These are phyloP conservation scores for Myotis planiceps DNA, from an alignment of 2,797 vertebrate genomes.

Conservation along the genomic window DNA sequence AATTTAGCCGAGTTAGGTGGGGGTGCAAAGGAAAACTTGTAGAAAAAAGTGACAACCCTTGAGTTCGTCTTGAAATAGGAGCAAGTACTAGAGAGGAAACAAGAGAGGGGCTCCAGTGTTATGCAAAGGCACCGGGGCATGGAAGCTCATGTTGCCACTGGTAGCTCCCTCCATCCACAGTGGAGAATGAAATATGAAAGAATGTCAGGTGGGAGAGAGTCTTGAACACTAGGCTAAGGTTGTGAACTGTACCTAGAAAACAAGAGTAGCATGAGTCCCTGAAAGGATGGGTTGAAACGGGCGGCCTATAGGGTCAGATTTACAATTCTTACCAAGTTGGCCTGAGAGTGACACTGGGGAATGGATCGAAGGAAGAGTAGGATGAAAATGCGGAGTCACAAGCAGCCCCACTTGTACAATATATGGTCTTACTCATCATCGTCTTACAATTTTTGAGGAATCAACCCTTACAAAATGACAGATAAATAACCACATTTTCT, in stretches of 20 bases:
- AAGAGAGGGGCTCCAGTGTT: neutral
- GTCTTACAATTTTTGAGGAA: neutral
- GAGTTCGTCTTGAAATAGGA: neutral
- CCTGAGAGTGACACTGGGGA: neutral
- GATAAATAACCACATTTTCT: neutral
- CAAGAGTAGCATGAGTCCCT: neutral
- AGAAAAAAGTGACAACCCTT: neutral
- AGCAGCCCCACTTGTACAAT: neutral
- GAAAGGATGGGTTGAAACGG: neutral
- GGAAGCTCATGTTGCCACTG: neutral
- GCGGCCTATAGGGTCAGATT: neutral
- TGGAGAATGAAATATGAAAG: neutral
- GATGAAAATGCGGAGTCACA: neutral
- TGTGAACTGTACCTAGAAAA: neutral
- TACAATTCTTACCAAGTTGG: neutral
- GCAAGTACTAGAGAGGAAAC: neutral
- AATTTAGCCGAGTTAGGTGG: neutral
- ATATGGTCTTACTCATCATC: neutral
- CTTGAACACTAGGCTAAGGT: neutral
- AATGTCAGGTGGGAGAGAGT: neutral
- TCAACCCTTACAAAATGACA: neutral
- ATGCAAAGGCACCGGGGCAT: neutral
- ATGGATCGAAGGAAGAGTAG: neutral
- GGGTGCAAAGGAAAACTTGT: neutral
- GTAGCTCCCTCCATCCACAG: neutral